Percentiles rank a stretch among this genome's conserved stretches.
phyloP scores from a whole-genome alignment of 2,888 invertebrate species.

The Dilophus febrilis region DNA sequence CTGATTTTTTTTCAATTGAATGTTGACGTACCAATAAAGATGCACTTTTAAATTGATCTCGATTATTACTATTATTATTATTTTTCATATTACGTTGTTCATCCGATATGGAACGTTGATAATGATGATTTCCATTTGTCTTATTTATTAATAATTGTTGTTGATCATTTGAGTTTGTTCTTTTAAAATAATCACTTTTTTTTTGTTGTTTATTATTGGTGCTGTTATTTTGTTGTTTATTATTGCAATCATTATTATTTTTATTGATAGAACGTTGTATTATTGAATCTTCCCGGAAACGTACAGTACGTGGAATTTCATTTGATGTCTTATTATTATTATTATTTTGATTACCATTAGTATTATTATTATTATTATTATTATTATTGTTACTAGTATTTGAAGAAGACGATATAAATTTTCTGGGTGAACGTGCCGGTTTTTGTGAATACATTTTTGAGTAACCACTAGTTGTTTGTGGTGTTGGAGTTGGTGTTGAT shows the following conservation, averaged over 20 bases:
- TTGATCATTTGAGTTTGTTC: background rate
- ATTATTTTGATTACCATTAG: background rate
- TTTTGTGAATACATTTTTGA: background rate
- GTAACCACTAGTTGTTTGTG: background rate
- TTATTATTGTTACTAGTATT: background rate
- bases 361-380: background rate
- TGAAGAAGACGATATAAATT: background rate
- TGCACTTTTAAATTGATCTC: no score
- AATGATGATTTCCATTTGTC: no score
- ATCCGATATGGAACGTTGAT: no score
- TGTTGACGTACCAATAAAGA: no score
- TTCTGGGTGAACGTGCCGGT: conserved; percentile 1
- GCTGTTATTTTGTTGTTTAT: conserved; percentile 12
- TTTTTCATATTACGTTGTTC: no score
- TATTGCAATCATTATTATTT: conserved; percentile 10
- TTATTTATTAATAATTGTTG: background rate
- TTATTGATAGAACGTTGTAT: background rate
- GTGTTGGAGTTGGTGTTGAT: background rate
- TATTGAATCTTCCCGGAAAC: no score
- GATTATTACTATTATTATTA: no score
- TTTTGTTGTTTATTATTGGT: conserved; percentile 9
- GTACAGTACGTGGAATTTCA: no score
- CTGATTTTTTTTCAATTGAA: background rate
- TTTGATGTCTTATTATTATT: no score
- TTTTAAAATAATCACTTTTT: background rate